A percentile compares a stretch with the other conserved stretches of the same genome.
phyloP scores from a whole-genome alignment of 2,888 invertebrate species.

The Melanchra persicariae region DNA sequence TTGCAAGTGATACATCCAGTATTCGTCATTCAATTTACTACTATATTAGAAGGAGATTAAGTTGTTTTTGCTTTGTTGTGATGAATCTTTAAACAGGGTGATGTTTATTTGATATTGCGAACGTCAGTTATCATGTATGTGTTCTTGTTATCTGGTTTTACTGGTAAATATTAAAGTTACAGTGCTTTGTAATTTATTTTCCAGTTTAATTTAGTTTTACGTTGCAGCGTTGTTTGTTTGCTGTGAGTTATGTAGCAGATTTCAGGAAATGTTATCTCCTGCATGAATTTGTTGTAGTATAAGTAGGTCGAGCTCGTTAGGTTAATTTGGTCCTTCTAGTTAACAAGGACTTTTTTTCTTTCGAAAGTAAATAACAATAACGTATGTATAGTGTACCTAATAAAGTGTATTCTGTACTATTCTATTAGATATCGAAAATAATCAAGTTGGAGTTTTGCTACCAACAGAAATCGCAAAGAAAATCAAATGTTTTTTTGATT shows the following conservation, averaged over 20 bases:
- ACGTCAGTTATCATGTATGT: slow-evolving; percentile 44
- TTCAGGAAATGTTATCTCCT: slow-evolving; percentile 26
- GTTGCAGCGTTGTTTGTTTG: slow-evolving; percentile 20
- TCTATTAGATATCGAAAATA: no score
- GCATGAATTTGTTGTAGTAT: slow-evolving; percentile 1
- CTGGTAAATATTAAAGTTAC: slow-evolving; percentile 30
- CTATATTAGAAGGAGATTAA: slow-evolving; percentile 51
- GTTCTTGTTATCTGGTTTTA: slow-evolving; percentile 52
- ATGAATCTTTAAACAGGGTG: slow-evolving; percentile 48
- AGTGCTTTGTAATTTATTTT: slow-evolving; percentile 42
- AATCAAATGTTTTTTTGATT: no score
- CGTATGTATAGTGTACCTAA: no score
- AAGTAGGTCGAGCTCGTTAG: slow-evolving; percentile 30
- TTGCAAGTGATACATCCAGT: slow-evolving; percentile 76
- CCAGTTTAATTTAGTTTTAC: slow-evolving; percentile 37
- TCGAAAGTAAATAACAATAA: no score
- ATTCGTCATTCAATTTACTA: slow-evolving; percentile 45
- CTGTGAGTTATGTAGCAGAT: slow-evolving; percentile 16
- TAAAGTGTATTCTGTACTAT: no score
- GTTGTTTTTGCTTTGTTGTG: slow-evolving; percentile 47
- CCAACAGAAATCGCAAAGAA: no score
- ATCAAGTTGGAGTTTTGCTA: no score
- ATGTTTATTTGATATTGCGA: slow-evolving; percentile 53
- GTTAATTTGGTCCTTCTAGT: background rate
- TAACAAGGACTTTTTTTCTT: background rate